Base-by-base conservation (phyloP, 2,113 vertebrate genomes). In the Salvator merianae region DNA sequence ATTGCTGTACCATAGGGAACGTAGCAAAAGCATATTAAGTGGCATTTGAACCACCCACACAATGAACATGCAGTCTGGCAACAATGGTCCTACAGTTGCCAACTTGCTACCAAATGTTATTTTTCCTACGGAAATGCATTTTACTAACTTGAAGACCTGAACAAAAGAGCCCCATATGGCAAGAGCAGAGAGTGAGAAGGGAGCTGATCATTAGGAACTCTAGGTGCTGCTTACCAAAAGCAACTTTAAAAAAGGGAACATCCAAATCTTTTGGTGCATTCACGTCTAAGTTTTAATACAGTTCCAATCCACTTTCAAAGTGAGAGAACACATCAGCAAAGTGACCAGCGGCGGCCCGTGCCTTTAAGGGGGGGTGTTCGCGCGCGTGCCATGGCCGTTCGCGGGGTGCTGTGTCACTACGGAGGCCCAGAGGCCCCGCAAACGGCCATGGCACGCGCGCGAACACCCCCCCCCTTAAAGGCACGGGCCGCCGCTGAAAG, bases 11-110 rank as follows among this genome's bases (percentile, higher is more conserved):
- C 73, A 81, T 81, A 83, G 87, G 81, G 89, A 91, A 90, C 87
- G 89, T 89, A 88, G 69, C 88, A 71, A 76, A 91, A 88, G 95
- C 93, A 94, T 79, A 68, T 91, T 87, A 88, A 81, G 78, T 90
- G 83, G 87, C 92, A 94, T 94, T 91, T 94, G 95, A 95, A 79
- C 93, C 94, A 93, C 92, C 84, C 91, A 94, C 93, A 88, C 87
- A 84, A 59, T 84, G 82, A 93, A 90, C 69, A 87, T 10, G 6
- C 66, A 88, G 93, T 92, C 93, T 94, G 90, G 91, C 90, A 94
- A 92, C 75, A 83, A 89, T 84, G 71, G 77, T 84, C 87, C 89
- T 86, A 30, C 87, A 84, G 36, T 81, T 90, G 90, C 91, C 92
- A 94, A 88, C 85, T 93, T 86, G 81, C 88, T 91, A 89, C 89